Conservation (phyloP, 2,113 vertebrate species). For the Oxyruncus cristatus region DNA sequence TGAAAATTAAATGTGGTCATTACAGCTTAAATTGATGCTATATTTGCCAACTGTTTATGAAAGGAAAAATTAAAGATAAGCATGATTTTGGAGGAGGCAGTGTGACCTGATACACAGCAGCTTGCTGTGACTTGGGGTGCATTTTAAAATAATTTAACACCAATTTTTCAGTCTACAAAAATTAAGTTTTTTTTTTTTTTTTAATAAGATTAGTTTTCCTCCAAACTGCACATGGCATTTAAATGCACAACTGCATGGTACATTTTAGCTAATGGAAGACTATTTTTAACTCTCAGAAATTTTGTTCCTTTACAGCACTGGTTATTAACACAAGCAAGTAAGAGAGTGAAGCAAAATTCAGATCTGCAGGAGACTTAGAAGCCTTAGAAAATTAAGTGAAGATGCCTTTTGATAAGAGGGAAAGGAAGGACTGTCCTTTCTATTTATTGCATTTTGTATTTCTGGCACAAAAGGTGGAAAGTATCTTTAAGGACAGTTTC, state of each 20-base stretch:
- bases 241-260: neutral
- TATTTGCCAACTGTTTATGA: slow-evolving; percentile 62
- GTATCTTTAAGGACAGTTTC: neutral
- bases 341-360: neutral
- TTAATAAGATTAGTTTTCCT: neutral
- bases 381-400: neutral
- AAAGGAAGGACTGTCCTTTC: neutral
- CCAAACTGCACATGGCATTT: neutral
- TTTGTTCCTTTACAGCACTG: neutral
- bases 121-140: neutral
- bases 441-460: neutral
- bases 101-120: slow-evolving; percentile 11
- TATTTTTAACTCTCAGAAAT: slow-evolving; percentile 7
- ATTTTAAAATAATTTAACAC: slow-evolving; percentile 28
- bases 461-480: neutral
- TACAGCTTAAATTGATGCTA: slow-evolving; percentile 66
- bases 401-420: neutral
- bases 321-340: neutral
- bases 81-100: slow-evolving; percentile 23
- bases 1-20: slow-evolving; percentile 76
- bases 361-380: neutral
- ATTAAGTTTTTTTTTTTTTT: neutral
- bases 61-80: slow-evolving; percentile 56
- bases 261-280: neutral
- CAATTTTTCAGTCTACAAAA: slow-evolving; percentile 1